Base-by-base conservation (phyloP, 1,140 invertebrate genomes). In the Macrobrachium rosenbergii region DNA sequence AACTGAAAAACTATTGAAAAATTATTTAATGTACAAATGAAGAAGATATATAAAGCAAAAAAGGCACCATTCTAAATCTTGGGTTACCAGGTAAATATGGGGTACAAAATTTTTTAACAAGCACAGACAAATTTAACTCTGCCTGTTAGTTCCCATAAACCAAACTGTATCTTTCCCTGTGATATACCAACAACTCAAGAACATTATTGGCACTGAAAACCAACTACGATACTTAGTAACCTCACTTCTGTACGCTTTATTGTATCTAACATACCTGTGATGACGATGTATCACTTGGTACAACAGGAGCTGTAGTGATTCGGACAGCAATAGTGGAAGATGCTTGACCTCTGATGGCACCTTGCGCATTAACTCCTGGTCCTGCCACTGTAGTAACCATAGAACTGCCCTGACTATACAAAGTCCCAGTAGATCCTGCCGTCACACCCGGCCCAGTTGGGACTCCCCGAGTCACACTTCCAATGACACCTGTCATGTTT, bases 251-350 rank as follows among this genome's bases (percentile, higher is more conserved):
- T 0, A 52, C 2, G 52, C 0, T 37, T 37, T 37, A 2, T 52
- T 8, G 2, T 52, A n/a, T n/a, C n/a, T 52, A 5, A 52, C 52
- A 52, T 52, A 52, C 52, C 52, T 52, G 52, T 52, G 52, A 52
- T 52, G 52, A 23, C 28, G 85, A 81, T n/a, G 86, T 72, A 43
- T 79, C 43, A 43, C 62, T 75, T 8, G 80, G 82, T 5, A 73
- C 60, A 14, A 77, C 75, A 7, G 86, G 80, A 11, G 86, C 80
- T 37, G 80, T 88, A 37, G 86, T 88, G 60, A 88, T 88, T 67
- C 86, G 67, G 17, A 88, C 86, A 59, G 86, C 80, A 45, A 88
- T 88, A 21, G 86, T 76, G 0, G 86, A 64, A 16, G 76, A 72
- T 2, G 80, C 43, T 28, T 63, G 85, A 12, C 78, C 37, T 81